These are phyloP conservation scores for Kradibia gibbosae DNA, from an alignment of 1,140 invertebrate genomes.

Conservation along the genomic window DNA sequence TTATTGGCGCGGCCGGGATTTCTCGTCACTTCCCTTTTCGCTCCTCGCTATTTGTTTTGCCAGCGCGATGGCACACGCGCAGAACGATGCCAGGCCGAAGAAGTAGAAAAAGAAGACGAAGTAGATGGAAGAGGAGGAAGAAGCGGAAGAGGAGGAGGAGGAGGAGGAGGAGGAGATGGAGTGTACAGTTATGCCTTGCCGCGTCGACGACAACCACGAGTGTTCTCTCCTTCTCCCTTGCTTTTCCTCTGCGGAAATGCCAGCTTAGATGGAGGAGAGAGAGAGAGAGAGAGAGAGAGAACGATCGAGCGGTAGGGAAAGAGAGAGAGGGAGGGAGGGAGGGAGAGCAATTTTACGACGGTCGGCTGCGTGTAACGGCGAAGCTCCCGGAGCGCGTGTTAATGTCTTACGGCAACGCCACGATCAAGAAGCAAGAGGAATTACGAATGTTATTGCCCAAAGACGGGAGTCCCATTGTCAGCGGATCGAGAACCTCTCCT, in stretches of 20 bases:
- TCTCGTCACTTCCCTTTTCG: slow-evolving; percentile 24
- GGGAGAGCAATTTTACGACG: neutral
- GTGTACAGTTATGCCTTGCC: slow-evolving; percentile 12
- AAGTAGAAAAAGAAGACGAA: neutral
- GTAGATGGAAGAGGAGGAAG: neutral
- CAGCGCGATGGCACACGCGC: neutral
- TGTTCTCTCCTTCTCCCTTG: neutral
- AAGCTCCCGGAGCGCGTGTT: neutral
- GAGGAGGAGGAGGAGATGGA: neutral
- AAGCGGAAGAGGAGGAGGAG: neutral
- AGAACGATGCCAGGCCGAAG: slow-evolving; percentile 17
- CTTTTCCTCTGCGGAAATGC: neutral
- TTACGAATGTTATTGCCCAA: neutral
- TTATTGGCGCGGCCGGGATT: slow-evolving; percentile 17
- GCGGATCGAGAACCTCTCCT: neutral
- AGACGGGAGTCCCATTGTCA: neutral
- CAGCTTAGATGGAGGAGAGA: neutral
- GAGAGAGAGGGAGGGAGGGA: neutral
- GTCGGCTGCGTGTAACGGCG: slow-evolving; percentile 5
- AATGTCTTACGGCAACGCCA: neutral
- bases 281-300: neutral
- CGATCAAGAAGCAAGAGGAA: neutral
- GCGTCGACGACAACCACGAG: slow-evolving; percentile 13
- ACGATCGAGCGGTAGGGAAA: neutral
- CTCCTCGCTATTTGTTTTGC: slow-evolving; percentile 31